Conservation (phyloP, 2,888 invertebrate genomes). For the Mesorhabditis belari region DNA sequence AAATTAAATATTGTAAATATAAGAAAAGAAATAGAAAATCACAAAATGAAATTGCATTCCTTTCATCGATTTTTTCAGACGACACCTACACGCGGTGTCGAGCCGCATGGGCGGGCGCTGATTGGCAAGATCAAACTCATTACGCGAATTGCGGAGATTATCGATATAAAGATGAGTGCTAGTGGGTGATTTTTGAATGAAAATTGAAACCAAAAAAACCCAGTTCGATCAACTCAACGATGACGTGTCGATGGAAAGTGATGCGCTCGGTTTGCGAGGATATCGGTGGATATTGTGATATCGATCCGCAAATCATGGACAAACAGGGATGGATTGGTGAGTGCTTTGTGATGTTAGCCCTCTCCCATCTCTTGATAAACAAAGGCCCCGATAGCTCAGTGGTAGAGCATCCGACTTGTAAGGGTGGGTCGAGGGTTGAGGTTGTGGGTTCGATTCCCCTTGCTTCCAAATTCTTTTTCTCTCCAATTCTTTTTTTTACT, state of each 20-base stretch:
- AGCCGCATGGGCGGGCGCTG: neutral
- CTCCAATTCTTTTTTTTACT: too few species aligned
- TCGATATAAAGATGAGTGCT: neutral
- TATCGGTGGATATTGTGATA: neutral
- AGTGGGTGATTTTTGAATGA: neutral
- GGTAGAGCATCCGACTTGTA: too few species aligned
- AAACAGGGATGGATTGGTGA: neutral
- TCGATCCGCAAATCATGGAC: neutral
- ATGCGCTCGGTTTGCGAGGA: neutral
- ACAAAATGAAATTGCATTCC: too few species aligned
- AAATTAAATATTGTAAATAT: too few species aligned
- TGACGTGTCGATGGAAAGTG: neutral
- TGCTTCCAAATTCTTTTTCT: too few species aligned
- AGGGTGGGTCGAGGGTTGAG: too few species aligned
- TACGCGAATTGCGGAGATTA: neutral
- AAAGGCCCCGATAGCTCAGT: too few species aligned
- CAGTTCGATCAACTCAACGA: neutral
- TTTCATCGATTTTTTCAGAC: too few species aligned
- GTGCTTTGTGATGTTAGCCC: too few species aligned
- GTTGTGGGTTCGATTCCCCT: too few species aligned
- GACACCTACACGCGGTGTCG: neutral
- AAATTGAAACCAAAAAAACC: neutral
- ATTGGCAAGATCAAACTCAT: neutral
- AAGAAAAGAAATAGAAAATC: too few species aligned
- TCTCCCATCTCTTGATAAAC: too few species aligned